Evolutionary conservation across 2,113 vertebrate species (phyloP), one percentile per base, ranked within the genome.

Genomic region (Diadophis punctatus): DNA sequence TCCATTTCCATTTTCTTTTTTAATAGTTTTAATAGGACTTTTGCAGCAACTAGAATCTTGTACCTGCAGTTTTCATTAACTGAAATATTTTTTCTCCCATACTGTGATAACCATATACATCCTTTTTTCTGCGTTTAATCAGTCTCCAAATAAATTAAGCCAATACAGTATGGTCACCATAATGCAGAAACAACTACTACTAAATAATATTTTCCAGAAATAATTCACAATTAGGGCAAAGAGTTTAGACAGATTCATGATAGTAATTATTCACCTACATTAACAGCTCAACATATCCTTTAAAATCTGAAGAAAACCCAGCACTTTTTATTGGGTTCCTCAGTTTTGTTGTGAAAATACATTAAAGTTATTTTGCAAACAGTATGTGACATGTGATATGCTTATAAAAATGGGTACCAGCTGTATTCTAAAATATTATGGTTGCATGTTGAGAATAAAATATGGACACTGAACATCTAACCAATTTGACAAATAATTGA

Each of bases 181-280:
- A 93, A 93, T 63, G 51, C 52, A 1, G 20, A n/a, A n/a, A 27
- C 23, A 87, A 0, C 90, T 80, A 93, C 56, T 93, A 89, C 85
- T 95, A 92, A 91, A 11, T 93, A 89, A 94, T 92, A 86, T 94
- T 92, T 93, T 88, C 68, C 92, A 53, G 63, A 89, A 55, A 63
- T 4, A 27, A 18, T 89, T 92, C 63, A 27, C n/a, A 56, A 58
- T 53, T 80, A 95, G 52, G 52, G 22, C 88, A 92, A 93, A 93
- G 60, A 52, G 58, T 93, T 27, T 92, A 93, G 90, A 91, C 90
- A 93, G 49, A 88, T 12, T 22, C 16, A 88, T 30, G 86, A 93
- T 93, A 91, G 86, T 91, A 90, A 58, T 94, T 94, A 93, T 94
- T 80, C 39, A 87, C 80, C 2, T 25, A 39, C 22, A 8, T 86